Percentiles rank a stretch among this genome's conserved stretches.
These are phyloP conservation scores for Pocillopora grandis DNA, from an alignment of 92 coral and sea anemone species.

Conservation along the genomic window DNA sequence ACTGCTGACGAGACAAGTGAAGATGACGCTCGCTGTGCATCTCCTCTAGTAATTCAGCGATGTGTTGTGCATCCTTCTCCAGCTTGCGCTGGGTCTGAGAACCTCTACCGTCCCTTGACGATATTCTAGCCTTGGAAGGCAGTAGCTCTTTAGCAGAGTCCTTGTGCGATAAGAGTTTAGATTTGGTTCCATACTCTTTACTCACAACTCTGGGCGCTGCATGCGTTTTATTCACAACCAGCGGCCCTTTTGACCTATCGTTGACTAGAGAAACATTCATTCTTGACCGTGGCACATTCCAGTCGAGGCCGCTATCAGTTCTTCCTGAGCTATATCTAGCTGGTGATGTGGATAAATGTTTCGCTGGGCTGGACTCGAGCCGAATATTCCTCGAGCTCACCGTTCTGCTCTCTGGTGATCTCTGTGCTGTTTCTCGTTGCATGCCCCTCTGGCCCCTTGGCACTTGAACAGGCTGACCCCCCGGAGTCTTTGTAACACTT, in stretches of 20 bases:
- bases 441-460: not conserved
- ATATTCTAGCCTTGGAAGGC: conserved; percentile 54
- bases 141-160: conserved; percentile 53
- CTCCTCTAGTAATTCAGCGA: conserved; percentile 89
- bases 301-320: conserved; percentile 11
- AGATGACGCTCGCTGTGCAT: conserved; percentile 95
- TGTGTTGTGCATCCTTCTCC: conserved; percentile 94
- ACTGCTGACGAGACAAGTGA: conserved; percentile 95
- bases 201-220: conserved; percentile 56
- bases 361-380: conserved; percentile 41
- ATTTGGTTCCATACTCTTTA: conserved; percentile 49
- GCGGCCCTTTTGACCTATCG: conserved; percentile 24
- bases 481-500: conserved; percentile 11
- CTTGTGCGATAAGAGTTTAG: conserved; percentile 45
- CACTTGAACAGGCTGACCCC: conserved; percentile 5
- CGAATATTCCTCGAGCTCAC: conserved; percentile 32
- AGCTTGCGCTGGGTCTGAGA: conserved; percentile 68
- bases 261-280: not conserved
- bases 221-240: conserved; percentile 24
- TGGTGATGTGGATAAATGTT: conserved; percentile 31
- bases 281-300: conserved; percentile 21
- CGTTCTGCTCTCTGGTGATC: conserved; percentile 19
- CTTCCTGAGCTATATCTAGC: not conserved
- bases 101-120: conserved; percentile 48
- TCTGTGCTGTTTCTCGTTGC: conserved; percentile 24